phyloP scores from a whole-genome alignment of 2,797 vertebrate genomes.

The Danionella dracula region DNA sequence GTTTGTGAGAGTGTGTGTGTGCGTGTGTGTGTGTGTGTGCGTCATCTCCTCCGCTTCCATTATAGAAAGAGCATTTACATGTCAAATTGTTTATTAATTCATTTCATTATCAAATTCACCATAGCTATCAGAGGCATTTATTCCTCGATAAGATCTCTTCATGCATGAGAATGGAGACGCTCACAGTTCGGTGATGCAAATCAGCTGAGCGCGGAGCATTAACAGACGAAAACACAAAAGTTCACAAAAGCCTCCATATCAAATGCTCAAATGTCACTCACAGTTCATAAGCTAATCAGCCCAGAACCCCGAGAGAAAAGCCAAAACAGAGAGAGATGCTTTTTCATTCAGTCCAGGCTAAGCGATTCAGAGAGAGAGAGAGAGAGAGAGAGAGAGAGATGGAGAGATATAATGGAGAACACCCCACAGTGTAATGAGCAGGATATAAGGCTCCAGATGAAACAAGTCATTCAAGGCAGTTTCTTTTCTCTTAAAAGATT shows the following conservation, averaged over 20 bases:
- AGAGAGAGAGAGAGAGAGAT: conserved; percentile 36
- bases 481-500: conserved; percentile 40
- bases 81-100: conserved; percentile 50
- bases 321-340: conserved; percentile 19
- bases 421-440: conserved; percentile 48
- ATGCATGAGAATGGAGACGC: conserved; percentile 35
- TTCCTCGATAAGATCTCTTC: conserved; percentile 47
- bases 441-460: conserved; percentile 48
- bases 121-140: conserved; percentile 44
- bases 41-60: conserved; percentile 31
- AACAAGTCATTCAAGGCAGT: conserved; percentile 44
- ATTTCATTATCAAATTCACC: conserved; percentile 45
- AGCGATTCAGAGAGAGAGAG: conserved; percentile 44
- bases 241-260: conserved; percentile 25
- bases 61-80: conserved; percentile 39
- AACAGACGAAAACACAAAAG: conserved; percentile 39
- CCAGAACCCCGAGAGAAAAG: conserved; percentile 13
- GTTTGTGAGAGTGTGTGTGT: conserved; percentile 18
- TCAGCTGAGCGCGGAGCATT: conserved; percentile 32
- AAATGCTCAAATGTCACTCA: conserved; percentile 53
- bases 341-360: conserved; percentile 33
- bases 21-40: conserved; percentile 15
- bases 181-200: conserved; percentile 41
- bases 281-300: conserved; percentile 51
- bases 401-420: conserved; percentile 39